These are phyloP conservation scores for Allygus modestus DNA, from an alignment of 2,888 invertebrate genomes.

Conservation along the genomic window DNA sequence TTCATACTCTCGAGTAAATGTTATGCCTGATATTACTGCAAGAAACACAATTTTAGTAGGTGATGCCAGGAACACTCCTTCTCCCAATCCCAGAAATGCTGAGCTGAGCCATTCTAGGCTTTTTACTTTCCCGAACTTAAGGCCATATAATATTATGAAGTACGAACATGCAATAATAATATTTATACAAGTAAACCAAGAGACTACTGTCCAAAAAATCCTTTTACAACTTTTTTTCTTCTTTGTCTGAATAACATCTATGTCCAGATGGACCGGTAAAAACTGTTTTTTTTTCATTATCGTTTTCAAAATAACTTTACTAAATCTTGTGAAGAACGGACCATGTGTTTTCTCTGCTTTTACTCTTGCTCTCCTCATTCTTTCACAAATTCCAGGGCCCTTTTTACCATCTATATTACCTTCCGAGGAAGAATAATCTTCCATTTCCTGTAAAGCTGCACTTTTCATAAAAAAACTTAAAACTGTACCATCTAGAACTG, in stretches of 20 bases:
- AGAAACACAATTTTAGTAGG: background rate
- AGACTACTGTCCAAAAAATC: background rate
- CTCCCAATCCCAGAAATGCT: background rate
- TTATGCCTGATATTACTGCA: background rate
- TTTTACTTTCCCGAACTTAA: slow-evolving; percentile 1
- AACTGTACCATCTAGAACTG: background rate
- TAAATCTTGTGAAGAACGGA: background rate
- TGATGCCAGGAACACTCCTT: background rate
- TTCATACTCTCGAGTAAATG: background rate
- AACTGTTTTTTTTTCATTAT: slow-evolving; percentile 1
- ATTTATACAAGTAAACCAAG: background rate
- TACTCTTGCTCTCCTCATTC: background rate
- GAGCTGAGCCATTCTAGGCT: background rate
- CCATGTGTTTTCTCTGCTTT: background rate
- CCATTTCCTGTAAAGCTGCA: background rate
- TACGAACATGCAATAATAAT: background rate
- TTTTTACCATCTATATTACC: background rate
- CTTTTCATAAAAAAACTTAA: background rate
- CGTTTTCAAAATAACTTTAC: background rate
- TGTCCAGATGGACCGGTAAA: background rate
- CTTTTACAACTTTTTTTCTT: background rate
- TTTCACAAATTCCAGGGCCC: background rate
- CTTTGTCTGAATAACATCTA: background rate
- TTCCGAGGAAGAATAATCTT: background rate
- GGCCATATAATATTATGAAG: background rate